Conservation (phyloP, 2,113 vertebrate species). For the Leucopsar rothschildi region DNA sequence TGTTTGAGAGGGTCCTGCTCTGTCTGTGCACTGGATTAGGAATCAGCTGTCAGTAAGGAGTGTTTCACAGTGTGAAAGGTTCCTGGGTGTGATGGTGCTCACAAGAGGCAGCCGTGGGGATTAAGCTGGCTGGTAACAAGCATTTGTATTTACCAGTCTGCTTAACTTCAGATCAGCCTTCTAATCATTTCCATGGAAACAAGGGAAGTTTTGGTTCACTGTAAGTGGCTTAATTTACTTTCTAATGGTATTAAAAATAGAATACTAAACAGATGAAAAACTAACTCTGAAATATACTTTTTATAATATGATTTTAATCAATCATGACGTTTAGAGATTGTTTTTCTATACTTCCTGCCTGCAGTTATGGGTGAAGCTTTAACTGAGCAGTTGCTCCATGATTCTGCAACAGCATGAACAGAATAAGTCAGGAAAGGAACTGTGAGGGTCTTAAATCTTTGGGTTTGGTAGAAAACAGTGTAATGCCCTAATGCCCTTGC, state of each 20-base stretch:
- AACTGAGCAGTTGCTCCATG: background rate
- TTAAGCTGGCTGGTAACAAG: slow-evolving; percentile 66
- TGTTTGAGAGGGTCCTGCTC: slow-evolving; percentile 25
- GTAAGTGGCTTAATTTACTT: slow-evolving; percentile 82
- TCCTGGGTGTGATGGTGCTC: slow-evolving; percentile 70
- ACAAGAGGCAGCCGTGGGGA: slow-evolving; percentile 62
- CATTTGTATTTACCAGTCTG: slow-evolving; percentile 64
- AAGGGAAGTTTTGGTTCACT: slow-evolving; percentile 81
- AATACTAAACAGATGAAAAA: background rate
- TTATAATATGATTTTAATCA: slow-evolving; percentile 27
- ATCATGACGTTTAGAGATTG: background rate
- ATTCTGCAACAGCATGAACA: background rate
- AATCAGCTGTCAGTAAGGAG: slow-evolving; percentile 75
- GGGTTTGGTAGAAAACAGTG: background rate
- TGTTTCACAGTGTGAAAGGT: slow-evolving; percentile 26
- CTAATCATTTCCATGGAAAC: slow-evolving; percentile 81
- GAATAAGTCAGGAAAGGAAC: background rate
- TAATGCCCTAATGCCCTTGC: background rate
- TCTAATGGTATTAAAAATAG: slow-evolving; percentile 34
- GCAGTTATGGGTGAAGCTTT: background rate
- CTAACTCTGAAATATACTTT: slow-evolving; percentile 10
- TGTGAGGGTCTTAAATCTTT: background rate
- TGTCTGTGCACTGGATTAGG: slow-evolving; percentile 70
- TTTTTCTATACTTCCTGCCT: slow-evolving; percentile 20
- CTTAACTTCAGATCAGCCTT: slow-evolving; percentile 59